These are phyloP conservation scores for Aricia artaxerxes DNA, from an alignment of 2,888 invertebrate genomes.

Conservation along the genomic window DNA sequence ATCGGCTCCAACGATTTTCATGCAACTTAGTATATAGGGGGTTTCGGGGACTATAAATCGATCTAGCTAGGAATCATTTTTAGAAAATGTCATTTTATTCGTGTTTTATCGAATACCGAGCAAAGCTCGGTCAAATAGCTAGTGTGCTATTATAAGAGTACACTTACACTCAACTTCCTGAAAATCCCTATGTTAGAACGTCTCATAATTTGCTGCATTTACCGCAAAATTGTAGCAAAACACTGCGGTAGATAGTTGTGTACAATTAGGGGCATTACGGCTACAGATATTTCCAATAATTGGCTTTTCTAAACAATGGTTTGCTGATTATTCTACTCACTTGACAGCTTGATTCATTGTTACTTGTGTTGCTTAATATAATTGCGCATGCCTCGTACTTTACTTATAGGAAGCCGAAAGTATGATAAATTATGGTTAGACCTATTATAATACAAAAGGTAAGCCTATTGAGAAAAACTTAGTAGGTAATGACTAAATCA, in stretches of 20 bases:
- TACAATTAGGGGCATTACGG: background rate
- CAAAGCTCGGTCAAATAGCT: no score
- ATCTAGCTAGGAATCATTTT: no score
- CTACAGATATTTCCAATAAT: constrained; percentile 24
- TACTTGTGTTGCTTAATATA: constrained; percentile 3
- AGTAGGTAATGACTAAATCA: background rate
- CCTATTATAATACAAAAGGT: background rate
- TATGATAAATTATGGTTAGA: constrained; percentile 5
- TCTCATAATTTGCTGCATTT: background rate
- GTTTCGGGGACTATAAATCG: no score
- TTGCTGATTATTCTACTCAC: constrained; percentile 11
- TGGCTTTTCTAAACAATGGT: constrained; percentile 25
- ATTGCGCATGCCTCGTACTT: background rate
- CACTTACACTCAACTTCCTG: background rate
- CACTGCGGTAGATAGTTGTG: background rate
- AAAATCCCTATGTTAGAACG: background rate
- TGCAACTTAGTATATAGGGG: no score
- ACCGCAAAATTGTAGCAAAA: background rate
- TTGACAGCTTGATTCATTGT: constrained; percentile 27
- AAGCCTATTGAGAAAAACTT: background rate
- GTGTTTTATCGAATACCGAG: no score
- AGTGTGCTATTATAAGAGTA: background rate
- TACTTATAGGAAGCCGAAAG: constrained; percentile 17
- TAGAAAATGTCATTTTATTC: no score
- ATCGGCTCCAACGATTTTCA: no score